phyloP scores from a whole-genome alignment of 92 coral and sea anemone genomes.

The Micromussa lordhowensis region DNA sequence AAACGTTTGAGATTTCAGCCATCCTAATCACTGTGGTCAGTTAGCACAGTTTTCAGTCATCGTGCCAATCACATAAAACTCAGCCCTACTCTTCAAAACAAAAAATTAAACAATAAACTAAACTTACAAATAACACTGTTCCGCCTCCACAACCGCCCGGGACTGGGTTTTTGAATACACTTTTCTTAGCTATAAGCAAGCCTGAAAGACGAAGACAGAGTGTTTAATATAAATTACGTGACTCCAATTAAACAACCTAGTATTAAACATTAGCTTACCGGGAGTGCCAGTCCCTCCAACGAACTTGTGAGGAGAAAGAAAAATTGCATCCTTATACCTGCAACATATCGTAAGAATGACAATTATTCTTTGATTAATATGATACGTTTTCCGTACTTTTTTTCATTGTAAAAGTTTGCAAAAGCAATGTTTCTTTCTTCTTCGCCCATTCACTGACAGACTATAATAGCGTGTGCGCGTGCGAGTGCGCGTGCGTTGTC shows the following conservation, averaged over 20 bases:
- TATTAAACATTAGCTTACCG: slow-evolving; percentile 29
- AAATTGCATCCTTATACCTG: slow-evolving; percentile 84
- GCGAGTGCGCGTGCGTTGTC: no score
- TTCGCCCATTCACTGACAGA: no score
- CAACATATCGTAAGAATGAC: not conserved
- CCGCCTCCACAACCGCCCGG: slow-evolving; percentile 92
- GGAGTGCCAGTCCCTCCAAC: slow-evolving; percentile 90
- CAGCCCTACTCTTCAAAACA: no score
- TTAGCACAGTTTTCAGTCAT: no score
- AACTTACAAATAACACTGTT: slow-evolving; percentile 84
- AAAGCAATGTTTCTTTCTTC: no score
- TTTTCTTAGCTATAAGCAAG: slow-evolving; percentile 78
- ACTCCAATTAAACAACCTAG: not conserved
- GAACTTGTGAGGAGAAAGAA: slow-evolving; percentile 86
- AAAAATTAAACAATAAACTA: not conserved
- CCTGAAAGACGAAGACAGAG: slow-evolving; percentile 30
- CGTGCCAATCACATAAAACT: no score
- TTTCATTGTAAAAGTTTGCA: no score
- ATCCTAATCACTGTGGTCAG: no score
- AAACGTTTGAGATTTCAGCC: not conserved
- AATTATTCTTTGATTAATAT: no score
- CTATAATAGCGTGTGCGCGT: no score
- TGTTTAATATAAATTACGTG: not conserved
- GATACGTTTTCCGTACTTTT: no score
- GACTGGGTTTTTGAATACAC: slow-evolving; percentile 75